A percentile compares a stretch with the other conserved stretches of the same genome.
These are phyloP conservation scores for Meta bourneti DNA, from an alignment of 2,888 invertebrate genomes.

Conservation along the genomic window DNA sequence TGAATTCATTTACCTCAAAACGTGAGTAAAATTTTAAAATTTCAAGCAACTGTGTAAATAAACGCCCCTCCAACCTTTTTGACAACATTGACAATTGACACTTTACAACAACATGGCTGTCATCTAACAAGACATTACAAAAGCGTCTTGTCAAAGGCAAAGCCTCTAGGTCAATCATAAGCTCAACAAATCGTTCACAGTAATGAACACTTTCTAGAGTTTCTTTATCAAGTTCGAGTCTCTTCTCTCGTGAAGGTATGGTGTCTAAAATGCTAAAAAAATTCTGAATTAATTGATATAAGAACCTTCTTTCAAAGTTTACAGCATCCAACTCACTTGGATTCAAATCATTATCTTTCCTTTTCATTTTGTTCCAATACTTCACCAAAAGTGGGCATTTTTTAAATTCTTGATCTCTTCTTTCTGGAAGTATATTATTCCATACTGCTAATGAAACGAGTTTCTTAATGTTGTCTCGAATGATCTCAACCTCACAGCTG, in stretches of 20 bases:
- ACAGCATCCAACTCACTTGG: constrained; percentile 80
- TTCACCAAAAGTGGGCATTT: constrained; percentile 93
- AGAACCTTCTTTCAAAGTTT: constrained; percentile 92
- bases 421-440: constrained; percentile 90
- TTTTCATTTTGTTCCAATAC: constrained; percentile 93
- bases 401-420: constrained; percentile 91
- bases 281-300: constrained; percentile 91
- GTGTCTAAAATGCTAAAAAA: constrained; percentile 91
- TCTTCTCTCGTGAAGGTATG: constrained; percentile 86
- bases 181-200: constrained; percentile 96
- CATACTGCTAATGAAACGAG: constrained; percentile 96
- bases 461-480: constrained; percentile 93
- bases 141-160: constrained; percentile 96
- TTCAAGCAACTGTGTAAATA: constrained; percentile 93
- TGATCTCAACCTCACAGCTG: constrained; percentile 92
- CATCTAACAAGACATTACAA: constrained; percentile 97
- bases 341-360: constrained; percentile 85
- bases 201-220: constrained; percentile 85
- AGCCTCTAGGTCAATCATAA: constrained; percentile 97
- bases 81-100: constrained; percentile 90
- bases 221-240: constrained; percentile 79
- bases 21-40: constrained; percentile 97
- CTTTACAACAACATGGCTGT: constrained; percentile 94
- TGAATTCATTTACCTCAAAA: constrained; percentile 98
- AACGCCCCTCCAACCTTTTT: constrained; percentile 89